These are phyloP conservation scores for Loriculus beryllinus DNA, from an alignment of 2,797 vertebrate species.

Conservation along the genomic window DNA sequence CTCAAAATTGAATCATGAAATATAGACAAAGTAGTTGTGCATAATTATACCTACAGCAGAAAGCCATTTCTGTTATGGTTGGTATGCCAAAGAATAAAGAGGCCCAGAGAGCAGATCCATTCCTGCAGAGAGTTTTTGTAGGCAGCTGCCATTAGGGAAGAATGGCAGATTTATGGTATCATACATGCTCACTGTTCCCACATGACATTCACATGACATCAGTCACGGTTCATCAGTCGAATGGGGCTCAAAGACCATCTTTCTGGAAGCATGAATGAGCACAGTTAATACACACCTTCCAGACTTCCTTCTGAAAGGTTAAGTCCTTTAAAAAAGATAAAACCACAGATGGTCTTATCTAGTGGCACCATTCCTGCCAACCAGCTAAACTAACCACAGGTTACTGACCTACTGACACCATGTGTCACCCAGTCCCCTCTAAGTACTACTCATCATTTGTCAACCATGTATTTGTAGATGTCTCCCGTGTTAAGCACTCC, in stretches of 20 bases:
- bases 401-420: background rate
- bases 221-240: background rate
- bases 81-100: background rate
- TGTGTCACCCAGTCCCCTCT: background rate
- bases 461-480: background rate
- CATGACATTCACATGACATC: background rate
- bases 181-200: background rate
- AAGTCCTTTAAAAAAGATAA: background rate
- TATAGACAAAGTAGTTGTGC: background rate
- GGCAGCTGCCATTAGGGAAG: background rate
- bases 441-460: background rate
- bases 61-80: background rate
- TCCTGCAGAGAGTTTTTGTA: background rate
- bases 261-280: background rate
- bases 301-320: background rate
- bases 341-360: background rate
- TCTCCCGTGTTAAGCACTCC: background rate
- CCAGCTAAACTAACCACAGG: background rate
- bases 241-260: background rate
- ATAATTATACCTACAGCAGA: background rate
- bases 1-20: background rate
- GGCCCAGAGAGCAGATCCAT: background rate
- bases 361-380: background rate
- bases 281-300: background rate
- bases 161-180: background rate